Base-by-base conservation (phyloP, 2,113 vertebrate species). In the Lagopus leucura region DNA sequence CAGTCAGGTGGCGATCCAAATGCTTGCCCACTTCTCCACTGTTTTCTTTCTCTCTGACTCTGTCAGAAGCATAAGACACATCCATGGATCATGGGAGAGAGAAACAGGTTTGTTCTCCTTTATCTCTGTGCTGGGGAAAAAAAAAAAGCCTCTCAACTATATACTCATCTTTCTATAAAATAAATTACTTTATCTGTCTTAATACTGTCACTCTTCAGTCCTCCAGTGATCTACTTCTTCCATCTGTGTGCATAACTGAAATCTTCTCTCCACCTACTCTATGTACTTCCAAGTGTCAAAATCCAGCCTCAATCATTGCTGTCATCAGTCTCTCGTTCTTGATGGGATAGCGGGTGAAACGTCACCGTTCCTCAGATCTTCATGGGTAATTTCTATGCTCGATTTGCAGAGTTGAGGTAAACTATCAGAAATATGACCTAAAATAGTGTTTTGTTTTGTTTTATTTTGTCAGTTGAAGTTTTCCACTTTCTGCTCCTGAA, bases 151-250 rank as follows among this genome's bases (percentile, higher is more conserved):
- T 94, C 86, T 90, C 75, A 95, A 78, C 81, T 85, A 63, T 48
- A 34, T 92, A 96, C 94, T 96, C 28, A 17, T 72, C 69, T 96
- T 96, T 80, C 93, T 92, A 88, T 80, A 88, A 95, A 95, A 83
- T 95, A 87, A 93, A 96, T 95, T 83, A 83, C 82, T 89, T 95
- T 94, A 69, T 93, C 95, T 96, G 94, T 95, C 94, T 95, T 95
- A 92, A 96, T 89, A 19, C 88, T 96, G 92, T 96, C 91, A 96
- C 64, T 85, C n/a, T 92, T 81, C 74, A 90, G 66, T 94, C 90
- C 92, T 93, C 88, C 80, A 90, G 92, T 84, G 88, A 93, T 90
- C 92, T 92, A 38, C 88, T 96, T 86, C 76, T 94, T 48, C 94
- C 95, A 96, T 96, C 92, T 94, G 96, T 96, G 93, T 96, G 92